Evolutionary conservation across 1,140 invertebrate species (phyloP), one percentile per base, ranked within the genome.

Genomic region (Drepana arcuata): DNA sequence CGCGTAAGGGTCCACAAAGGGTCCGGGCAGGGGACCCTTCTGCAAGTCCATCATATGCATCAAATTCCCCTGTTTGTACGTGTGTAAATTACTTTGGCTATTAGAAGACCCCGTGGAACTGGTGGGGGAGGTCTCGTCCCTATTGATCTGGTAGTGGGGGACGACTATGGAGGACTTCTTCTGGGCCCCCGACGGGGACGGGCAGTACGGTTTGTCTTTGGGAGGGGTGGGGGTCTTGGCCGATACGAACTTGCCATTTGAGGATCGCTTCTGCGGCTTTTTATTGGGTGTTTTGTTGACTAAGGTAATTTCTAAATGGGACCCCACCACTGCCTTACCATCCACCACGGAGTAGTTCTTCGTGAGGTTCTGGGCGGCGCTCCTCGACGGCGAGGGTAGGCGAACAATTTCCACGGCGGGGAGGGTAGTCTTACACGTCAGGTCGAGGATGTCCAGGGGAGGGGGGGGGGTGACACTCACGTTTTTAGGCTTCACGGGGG

Each of bases 261-360:
- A 75, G 0, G 77, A 73, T 2, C 80, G 25, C 15, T 82, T 83
- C 16, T 77, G 79, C 0, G 68, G 67, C 0, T 9, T 4, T 21
- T 5, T 21, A 21, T 21, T 21, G 2, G 24, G 24, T 0, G 61
- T 42, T 36, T 72, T 75, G 3, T 73, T 82, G 1, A 89, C 86
- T 45, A 89, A 48, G 0, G 87, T 89, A 21, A 89, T 89, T 64
- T 89, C 87, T 31, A 89, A 49, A 53, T 88, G 88, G 0, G 86
- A 85, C 1, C 84, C 85, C 2, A 87, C 74, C 0, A 72, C 63
- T 0, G 69, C 63, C 38, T 72, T 72, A 0, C 68, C 74, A 27
- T 79, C 78, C 3, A 73, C 14, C 1, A 75, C 18, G 0, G 65
- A 64, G 39, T 69, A 79, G 36, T 78, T 84, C 34, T 83, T 80